Evolutionary conservation across 2,113 vertebrate species (phyloP).

Genomic region (Typhlomys cinereus): DNA sequence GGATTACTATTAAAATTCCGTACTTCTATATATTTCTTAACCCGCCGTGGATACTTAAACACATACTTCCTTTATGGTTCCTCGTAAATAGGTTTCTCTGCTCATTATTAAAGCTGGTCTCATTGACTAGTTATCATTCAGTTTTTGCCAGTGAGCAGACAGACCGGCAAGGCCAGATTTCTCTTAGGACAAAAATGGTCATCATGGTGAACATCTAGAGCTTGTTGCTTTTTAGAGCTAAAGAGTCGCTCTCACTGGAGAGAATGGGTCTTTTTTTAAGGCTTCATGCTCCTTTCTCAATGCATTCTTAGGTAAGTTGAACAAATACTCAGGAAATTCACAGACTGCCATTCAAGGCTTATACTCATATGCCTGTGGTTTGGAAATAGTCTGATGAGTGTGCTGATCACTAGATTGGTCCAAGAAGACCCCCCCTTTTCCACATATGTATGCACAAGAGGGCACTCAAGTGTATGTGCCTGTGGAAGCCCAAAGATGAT

Average conservation of each 20-base stretch:
- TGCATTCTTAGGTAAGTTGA: not conserved
- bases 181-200: not conserved
- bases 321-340: not conserved
- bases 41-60: conserved; percentile 32
- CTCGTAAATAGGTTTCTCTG: not conserved
- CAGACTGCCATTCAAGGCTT: not conserved
- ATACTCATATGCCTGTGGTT: not conserved
- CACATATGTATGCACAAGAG: too few species aligned
- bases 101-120: not conserved
- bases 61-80: not conserved
- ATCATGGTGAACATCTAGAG: not conserved
- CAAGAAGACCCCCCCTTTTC: too few species aligned
- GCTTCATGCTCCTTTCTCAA: not conserved
- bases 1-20: conserved; percentile 31
- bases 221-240: not conserved
- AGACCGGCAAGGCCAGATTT: not conserved
- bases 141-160: not conserved
- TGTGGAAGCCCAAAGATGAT: too few species aligned
- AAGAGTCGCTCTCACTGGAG: conserved; percentile 16
- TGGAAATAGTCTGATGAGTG: not conserved
- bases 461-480: too few species aligned
- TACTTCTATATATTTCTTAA: conserved; percentile 32
- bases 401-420: not conserved
- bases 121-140: conserved; percentile 1
- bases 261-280: not conserved